phyloP scores from a whole-genome alignment of 2,797 vertebrate species.

The Menidia menidia region DNA sequence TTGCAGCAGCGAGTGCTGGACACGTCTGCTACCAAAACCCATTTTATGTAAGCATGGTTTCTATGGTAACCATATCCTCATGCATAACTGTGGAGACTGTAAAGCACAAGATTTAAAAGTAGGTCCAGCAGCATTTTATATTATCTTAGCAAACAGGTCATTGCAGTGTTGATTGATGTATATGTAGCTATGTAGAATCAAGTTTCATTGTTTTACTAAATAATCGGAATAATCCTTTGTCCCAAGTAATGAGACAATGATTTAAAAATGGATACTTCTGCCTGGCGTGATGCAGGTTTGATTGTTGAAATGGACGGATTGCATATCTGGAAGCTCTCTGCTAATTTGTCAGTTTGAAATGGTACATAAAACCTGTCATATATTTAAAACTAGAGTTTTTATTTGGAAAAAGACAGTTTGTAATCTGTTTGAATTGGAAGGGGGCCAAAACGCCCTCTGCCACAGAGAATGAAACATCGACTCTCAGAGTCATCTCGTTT shows the following conservation, averaged over 20 bases:
- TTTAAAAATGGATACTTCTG: neutral
- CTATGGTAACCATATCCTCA: constrained; percentile 73
- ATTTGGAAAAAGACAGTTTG: neutral
- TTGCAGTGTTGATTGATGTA: neutral
- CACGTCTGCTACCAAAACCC: constrained; percentile 46
- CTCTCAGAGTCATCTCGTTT: too few species aligned
- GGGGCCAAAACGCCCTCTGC: too few species aligned
- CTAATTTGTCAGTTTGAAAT: neutral
- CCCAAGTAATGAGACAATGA: constrained; percentile 5
- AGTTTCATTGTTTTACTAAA: constrained; percentile 2
- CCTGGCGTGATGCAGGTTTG: neutral
- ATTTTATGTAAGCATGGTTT: constrained; percentile 71
- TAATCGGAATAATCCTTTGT: constrained; percentile 12
- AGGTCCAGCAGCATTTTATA: constrained; percentile 34
- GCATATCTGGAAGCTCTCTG: neutral
- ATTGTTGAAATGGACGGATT: neutral
- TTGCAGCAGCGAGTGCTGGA: constrained; percentile 27
- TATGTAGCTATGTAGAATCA: neutral
- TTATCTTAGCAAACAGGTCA: neutral
- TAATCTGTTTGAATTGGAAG: too few species aligned
- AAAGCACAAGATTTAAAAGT: constrained; percentile 40
- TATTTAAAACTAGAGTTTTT: neutral
- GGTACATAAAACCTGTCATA: neutral
- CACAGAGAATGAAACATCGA: too few species aligned
- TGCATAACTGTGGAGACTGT: constrained; percentile 34